Percentiles rank a stretch among this genome's conserved stretches.
These are phyloP conservation scores for Cheirogaleus major DNA, from an alignment of 2,797 vertebrate genomes.

Conservation along the genomic window DNA sequence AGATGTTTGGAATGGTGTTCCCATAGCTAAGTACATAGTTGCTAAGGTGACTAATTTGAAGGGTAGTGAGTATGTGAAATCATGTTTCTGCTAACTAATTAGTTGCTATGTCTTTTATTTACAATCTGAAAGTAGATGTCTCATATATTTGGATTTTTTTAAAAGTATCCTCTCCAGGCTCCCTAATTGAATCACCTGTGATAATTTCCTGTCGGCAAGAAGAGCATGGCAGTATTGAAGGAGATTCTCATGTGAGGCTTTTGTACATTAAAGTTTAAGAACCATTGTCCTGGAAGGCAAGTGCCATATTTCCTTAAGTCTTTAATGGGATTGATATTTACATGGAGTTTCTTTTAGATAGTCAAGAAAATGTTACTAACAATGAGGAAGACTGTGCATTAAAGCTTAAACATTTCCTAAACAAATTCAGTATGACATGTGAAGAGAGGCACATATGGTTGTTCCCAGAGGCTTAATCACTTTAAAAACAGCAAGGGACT, in stretches of 20 bases:
- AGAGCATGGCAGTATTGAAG: neutral
- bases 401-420: neutral
- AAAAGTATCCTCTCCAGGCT: neutral
- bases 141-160: neutral
- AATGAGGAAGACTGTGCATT: neutral
- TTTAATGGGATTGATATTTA: neutral
- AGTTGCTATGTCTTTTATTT: neutral
- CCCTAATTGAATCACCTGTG: neutral
- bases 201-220: neutral
- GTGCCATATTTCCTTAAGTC: neutral
- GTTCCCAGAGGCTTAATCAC: neutral
- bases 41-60: neutral
- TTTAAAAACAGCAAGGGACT: neutral
- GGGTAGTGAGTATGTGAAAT: neutral
- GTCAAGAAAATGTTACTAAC: neutral
- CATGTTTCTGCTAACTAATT: neutral
- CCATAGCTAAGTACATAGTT: neutral
- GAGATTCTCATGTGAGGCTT: neutral
- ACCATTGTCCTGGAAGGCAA: neutral
- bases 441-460: neutral
- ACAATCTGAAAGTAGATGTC: neutral
- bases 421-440: neutral
- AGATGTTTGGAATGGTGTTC: neutral
- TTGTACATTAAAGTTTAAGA: neutral
- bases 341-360: neutral